phyloP scores from a whole-genome alignment of 1,140 invertebrate species.

The Eciton burchellii region DNA sequence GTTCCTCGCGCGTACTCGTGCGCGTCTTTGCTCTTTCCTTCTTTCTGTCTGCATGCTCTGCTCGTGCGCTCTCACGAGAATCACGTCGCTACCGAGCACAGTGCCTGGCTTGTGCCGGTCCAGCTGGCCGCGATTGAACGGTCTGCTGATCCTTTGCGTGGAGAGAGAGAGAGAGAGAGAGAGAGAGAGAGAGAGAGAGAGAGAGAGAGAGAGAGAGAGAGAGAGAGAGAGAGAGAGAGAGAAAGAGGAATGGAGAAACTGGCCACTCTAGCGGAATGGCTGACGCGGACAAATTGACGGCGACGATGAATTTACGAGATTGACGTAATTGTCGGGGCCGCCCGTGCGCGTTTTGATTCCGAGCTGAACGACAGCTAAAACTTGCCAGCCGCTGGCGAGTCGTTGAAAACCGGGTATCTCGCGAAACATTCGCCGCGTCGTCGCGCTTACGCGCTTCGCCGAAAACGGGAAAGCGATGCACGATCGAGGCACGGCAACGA shows the following conservation, averaged over 20 bases:
- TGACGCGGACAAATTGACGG: slow-evolving; percentile 46
- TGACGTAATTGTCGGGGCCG: slow-evolving; percentile 54
- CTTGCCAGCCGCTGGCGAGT: slow-evolving; percentile 8
- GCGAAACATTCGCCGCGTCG: slow-evolving; percentile 7
- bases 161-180: slow-evolving; percentile 17
- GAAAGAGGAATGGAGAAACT: slow-evolving; percentile 1
- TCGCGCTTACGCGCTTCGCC: not conserved
- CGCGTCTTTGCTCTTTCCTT: slow-evolving; percentile 65
- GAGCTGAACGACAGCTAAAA: slow-evolving; percentile 40
- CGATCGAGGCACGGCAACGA: not conserved
- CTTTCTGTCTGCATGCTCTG: slow-evolving; percentile 36
- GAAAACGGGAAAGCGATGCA: not conserved
- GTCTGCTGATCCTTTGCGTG: slow-evolving; percentile 42
- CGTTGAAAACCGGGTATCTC: slow-evolving; percentile 34
- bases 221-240: slow-evolving; percentile 17
- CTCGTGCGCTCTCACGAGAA: slow-evolving; percentile 41
- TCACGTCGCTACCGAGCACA: slow-evolving; percentile 50
- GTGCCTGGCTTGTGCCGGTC: slow-evolving; percentile 58
- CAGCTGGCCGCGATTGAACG: slow-evolving; percentile 70
- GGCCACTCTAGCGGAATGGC: slow-evolving; percentile 27
- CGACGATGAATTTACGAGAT: slow-evolving; percentile 60
- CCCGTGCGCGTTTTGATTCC: slow-evolving; percentile 49
- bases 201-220: slow-evolving; percentile 2
- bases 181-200: slow-evolving; percentile 17
- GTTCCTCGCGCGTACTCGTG: slow-evolving; percentile 26